phyloP scores from a whole-genome alignment of 92 coral and sea anemone species.

The Scolanthus callimorphus region DNA sequence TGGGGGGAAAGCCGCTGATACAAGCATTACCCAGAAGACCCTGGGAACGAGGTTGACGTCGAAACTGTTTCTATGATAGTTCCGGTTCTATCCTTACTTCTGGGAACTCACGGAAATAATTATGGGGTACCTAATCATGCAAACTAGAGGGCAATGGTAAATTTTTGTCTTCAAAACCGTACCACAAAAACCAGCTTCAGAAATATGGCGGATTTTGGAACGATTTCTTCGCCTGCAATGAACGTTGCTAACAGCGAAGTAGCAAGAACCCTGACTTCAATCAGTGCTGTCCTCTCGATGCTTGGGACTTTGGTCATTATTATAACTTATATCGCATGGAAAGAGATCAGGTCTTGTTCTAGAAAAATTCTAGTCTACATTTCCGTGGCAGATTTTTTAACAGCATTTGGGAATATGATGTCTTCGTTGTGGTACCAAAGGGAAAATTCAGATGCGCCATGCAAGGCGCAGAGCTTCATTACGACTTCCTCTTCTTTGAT shows the following conservation, averaged over 20 bases:
- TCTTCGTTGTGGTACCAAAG: constrained; percentile 8
- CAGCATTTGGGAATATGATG: constrained; percentile 53
- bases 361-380: constrained; percentile 83
- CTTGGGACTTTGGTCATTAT: constrained; percentile 66
- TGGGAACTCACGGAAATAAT: too few species aligned
- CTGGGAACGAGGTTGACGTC: too few species aligned
- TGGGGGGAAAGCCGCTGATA: too few species aligned
- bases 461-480: constrained; percentile 74
- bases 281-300: constrained; percentile 58
- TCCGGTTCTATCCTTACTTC: too few species aligned
- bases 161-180: too few species aligned
- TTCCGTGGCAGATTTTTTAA: constrained; percentile 82
- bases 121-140: too few species aligned
- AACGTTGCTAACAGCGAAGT: constrained; percentile 3
- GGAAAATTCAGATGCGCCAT: constrained; percentile 2
- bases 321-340: constrained; percentile 77
- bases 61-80: too few species aligned
- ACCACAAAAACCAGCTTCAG: too few species aligned
- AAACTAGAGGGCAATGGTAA: too few species aligned
- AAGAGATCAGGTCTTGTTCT: constrained; percentile 68
- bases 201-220: too few species aligned
- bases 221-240: too few species aligned
- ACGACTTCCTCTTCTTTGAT: constrained; percentile 75
- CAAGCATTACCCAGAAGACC: too few species aligned
- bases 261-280: constrained; percentile 13